Conservation (phyloP, 2,797 vertebrate species). For the Ciconia nigra region DNA sequence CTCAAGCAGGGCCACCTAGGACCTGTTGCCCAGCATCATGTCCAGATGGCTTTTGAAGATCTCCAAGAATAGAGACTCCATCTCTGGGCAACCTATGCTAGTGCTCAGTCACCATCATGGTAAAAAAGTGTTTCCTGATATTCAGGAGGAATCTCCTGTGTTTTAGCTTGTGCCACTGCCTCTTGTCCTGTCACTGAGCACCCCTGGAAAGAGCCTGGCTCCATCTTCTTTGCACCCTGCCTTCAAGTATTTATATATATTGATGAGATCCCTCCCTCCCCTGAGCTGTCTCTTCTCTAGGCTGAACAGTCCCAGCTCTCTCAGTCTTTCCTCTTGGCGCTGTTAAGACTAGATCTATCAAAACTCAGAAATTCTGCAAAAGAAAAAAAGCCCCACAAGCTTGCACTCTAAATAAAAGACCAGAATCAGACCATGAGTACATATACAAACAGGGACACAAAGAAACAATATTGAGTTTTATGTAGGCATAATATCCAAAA, state of each 20-base stretch:
- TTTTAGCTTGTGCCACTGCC: neutral
- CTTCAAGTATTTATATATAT: neutral
- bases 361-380: neutral
- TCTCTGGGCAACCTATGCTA: neutral
- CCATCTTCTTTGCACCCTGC: neutral
- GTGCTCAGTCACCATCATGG: neutral
- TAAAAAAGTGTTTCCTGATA: neutral
- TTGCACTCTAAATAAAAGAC: neutral
- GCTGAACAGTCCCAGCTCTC: neutral
- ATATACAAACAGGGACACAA: neutral
- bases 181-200: neutral
- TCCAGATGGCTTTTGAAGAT: neutral
- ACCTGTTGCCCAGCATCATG: accelerated
- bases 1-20: neutral
- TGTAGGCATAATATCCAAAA: neutral
- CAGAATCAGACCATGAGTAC: neutral
- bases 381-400: neutral
- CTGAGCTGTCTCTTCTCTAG: neutral
- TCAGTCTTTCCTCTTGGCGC: neutral
- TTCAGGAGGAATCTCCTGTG: neutral
- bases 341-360: neutral
- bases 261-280: neutral
- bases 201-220: neutral
- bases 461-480: neutral
- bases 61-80: neutral